Base-by-base conservation (phyloP, 2,113 vertebrate species). In the Pantherophis guttatus region DNA sequence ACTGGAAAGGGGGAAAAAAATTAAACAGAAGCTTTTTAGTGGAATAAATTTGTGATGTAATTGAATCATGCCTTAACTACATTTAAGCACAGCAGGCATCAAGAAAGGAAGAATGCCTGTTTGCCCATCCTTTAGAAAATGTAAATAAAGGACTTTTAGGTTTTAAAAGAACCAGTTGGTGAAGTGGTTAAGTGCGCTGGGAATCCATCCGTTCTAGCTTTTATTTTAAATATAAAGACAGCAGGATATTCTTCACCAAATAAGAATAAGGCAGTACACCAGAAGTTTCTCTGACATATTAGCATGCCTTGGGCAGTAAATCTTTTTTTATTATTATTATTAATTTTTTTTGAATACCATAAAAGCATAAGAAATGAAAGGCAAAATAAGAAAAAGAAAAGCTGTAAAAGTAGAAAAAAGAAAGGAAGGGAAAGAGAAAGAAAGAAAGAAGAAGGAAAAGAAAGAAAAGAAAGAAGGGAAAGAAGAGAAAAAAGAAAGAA, bases 21-120 rank as follows among this genome's bases (percentile, higher is more conserved):
- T 1, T 11, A 62, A 94, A 86, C 0, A 13, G 0, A 0, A 9
- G 12, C 62, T 86, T 58, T 90, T 90, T 90, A 88, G 88, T 24
- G 94, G 11, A 33, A 92, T 94, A 92, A 3, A 92, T 95, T 95
- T 81, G 33, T 90, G 90, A 12, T 15, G 87, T 91, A 94, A 94
- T 92, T 92, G 70, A 62, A 9, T 88, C 39, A 6, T 88, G 11
- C 4, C 10, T 62, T 87, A 55, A 2, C 10, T 65, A 70, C 33
- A 29, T 92, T 90, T 70, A 81, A 58, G 85, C 86, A 59, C 65
- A 65, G 58, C 1, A 10, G 19, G 29, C 3, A 21, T 0, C 0
- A 1, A 50, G 52, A 90, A 15, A 90, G 26, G 48, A 0, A 4
- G 0, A n/a, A 8, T n/a, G 29, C 39, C 29, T 89, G 44, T 52